Evolutionary conservation across 2,113 vertebrate species (phyloP), one percentile per base, ranked within the genome.

Genomic region (Phrynosoma blainvillii): DNA sequence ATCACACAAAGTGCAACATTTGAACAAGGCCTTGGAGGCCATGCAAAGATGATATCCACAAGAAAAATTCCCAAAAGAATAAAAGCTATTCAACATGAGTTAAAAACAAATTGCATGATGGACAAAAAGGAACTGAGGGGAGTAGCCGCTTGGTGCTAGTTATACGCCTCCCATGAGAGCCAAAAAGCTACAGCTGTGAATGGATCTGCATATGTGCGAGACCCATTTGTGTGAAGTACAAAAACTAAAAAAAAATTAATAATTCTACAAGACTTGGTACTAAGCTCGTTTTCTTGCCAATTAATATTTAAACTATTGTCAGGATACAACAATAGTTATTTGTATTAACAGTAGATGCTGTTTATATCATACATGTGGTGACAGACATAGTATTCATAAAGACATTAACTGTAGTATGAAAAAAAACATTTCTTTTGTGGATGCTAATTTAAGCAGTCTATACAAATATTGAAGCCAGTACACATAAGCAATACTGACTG

Each of bases 401-500:
- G 23, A 81, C 78, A 89, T 70, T 42, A 71, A 84, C 87, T 88
- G 77, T 84, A 87, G 87, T 71, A 89, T 80, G 21, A 0, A 87
- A 90, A 91, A 87, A 90, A 91, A 78, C 84, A 79, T 68, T 77
- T 85, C 56, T 1, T 87, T 85, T 70, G 68, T 88, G 2, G 7
- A 86, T 42, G 40, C 73, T 88, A 89, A 89, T 86, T 62, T 87
- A 91, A 91, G 83, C 84, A 90, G 42, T 18, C 2, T 83, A 47
- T 30, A 87, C 79, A 90, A 36, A 27, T 71, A 75, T 82, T 80
- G 91, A 87, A 79, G 8, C 20, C 71, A 82, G 85, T 73, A 79
- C 3, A n/a, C 65, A 77, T 71, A 86, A 90, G 73, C 62, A 77
- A 74, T 30, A 42, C 30, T 88, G 85, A 79, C 85, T 90, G 92